Conservation (phyloP, 2,888 invertebrate species). For the Sarcophaga carnaria region DNA sequence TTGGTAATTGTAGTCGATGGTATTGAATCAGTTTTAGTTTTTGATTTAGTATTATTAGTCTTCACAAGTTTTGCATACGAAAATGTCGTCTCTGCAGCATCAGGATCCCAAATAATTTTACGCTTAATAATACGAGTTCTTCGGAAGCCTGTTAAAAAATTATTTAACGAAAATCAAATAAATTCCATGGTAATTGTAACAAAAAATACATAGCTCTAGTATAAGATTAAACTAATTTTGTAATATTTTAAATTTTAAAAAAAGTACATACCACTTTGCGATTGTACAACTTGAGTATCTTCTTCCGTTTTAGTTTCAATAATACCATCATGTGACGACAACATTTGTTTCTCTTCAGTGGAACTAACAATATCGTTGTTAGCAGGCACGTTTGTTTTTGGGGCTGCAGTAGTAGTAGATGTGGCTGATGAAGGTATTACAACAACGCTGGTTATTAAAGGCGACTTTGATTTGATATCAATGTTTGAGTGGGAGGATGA, state of each 20-base stretch:
- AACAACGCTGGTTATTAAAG: constrained; percentile 66
- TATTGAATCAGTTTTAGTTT: constrained; percentile 36
- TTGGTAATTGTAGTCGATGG: constrained; percentile 43
- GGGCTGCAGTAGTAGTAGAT: neutral
- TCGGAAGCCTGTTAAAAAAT: constrained; percentile 74
- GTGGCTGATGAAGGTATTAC: constrained; percentile 45
- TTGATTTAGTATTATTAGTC: constrained; percentile 64
- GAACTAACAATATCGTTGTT: neutral
- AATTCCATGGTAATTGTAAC: neutral
- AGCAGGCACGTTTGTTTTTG: constrained; percentile 11
- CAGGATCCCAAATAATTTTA: constrained; percentile 89
- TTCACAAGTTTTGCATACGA: constrained; percentile 81
- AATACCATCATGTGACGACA: constrained; percentile 63
- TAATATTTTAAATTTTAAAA: neutral
- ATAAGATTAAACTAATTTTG: no score
- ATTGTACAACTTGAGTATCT: constrained; percentile 22
- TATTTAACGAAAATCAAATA: neutral
- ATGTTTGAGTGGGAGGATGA: constrained; percentile 19
- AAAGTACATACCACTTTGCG: constrained; percentile 45
- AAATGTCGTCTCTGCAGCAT: constrained; percentile 80
- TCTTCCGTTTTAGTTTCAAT: constrained; percentile 40
- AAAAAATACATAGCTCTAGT: neutral
- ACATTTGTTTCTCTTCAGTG: constrained; percentile 51
- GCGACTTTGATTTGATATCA: constrained; percentile 44
- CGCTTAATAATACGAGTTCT: constrained; percentile 86